Conservation (phyloP, 1,140 invertebrate species). For the Triops longicaudatus region DNA sequence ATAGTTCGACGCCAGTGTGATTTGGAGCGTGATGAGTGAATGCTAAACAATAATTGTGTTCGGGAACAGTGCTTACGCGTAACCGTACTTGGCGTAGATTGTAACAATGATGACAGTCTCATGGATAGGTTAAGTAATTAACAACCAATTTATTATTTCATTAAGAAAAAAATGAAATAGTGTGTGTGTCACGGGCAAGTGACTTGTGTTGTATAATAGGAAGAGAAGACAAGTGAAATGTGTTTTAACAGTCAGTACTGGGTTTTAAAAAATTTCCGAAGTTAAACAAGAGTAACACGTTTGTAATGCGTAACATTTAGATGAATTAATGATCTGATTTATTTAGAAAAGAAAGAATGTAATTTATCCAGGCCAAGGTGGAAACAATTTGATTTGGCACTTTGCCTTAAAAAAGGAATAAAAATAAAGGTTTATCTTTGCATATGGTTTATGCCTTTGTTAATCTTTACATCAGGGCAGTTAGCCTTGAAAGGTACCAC, state of each 20-base stretch:
- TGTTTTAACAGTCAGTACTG: neutral
- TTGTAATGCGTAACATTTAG: neutral
- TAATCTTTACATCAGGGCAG: neutral
- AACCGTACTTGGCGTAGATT: conserved; percentile 4
- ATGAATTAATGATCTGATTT: neutral
- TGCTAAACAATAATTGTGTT: neutral
- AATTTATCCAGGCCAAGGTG: conserved; percentile 12
- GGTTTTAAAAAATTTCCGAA: neutral
- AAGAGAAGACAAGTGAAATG: neutral
- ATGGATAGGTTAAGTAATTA: neutral
- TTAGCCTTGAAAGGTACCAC: neutral
- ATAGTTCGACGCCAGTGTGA: neutral
- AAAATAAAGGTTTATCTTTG: neutral
- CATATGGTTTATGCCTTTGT: neutral
- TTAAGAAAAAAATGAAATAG: neutral
- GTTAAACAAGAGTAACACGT: neutral
- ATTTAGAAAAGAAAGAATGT: neutral
- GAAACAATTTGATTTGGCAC: neutral
- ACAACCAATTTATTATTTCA: neutral
- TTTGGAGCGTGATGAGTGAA: neutral
- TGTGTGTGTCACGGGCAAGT: neutral
- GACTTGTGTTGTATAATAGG: neutral
- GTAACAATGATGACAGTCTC: neutral
- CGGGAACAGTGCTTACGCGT: neutral
- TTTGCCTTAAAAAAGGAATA: neutral